Conservation (phyloP, 2,797 vertebrate species). For the Arremon brunneinucha region DNA sequence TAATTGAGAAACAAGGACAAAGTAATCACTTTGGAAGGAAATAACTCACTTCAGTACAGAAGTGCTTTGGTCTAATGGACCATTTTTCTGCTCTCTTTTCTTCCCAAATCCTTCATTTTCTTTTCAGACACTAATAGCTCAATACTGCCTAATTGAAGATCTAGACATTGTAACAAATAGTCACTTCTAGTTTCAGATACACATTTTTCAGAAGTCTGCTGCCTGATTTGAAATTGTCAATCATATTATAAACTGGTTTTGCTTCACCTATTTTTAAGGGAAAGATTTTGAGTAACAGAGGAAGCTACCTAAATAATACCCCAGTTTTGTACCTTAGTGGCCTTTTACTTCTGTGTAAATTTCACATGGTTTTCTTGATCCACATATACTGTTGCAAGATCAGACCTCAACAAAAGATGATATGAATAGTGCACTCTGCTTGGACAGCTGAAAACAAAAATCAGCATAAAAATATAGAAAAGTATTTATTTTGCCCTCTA, state of each 20-base stretch:
- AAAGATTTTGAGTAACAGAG: background rate
- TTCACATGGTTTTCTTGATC: background rate
- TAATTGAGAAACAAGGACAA: background rate
- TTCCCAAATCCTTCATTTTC: background rate
- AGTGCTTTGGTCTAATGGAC: background rate
- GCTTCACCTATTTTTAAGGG: background rate
- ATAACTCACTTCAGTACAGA: background rate
- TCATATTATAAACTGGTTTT: background rate
- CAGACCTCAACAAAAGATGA: background rate
- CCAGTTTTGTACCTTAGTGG: background rate
- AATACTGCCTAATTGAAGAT: background rate
- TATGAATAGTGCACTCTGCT: background rate
- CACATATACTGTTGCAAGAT: background rate
- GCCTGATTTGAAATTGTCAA: background rate
- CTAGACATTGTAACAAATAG: background rate
- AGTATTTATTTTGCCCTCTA: background rate
- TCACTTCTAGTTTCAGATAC: background rate
- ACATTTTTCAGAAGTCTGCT: background rate
- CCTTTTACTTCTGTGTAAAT: background rate
- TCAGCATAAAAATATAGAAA: background rate
- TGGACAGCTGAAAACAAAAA: background rate
- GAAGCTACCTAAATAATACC: background rate
- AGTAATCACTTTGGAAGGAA: background rate
- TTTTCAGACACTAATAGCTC: background rate
- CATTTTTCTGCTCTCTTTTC: background rate